Evolutionary conservation across 2,888 invertebrate species (phyloP), one percentile per base, ranked within the genome.

Genomic region (Glyphotaelius pellucidus): DNA sequence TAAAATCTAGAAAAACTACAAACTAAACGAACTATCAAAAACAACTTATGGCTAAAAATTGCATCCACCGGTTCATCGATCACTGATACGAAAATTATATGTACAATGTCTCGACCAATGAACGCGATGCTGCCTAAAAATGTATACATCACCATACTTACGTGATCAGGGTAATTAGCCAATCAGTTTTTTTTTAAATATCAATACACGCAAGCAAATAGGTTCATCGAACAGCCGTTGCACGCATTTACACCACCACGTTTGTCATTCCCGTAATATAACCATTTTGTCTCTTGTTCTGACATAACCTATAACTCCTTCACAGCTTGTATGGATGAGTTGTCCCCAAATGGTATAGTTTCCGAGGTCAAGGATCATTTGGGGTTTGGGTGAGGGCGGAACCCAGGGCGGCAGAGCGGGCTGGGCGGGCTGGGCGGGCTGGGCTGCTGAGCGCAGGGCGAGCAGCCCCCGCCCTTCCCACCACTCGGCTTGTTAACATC

Each of bases 401-500:
- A 25, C 67, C 25, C 67, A 67, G 25, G 35, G 25, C 83, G 83
- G 31, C 35, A 25, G 7, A 2, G n/a, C 25, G 35, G 83, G 9
- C 83, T 19, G 19, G 11, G 15, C 81, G 31, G 38, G 15, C 14
- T 11, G 14, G 25, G 81, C 81, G 32, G 11, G 19, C 35, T 35
- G 30, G 35, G n/a, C n/a, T n/a, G 5, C 30, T 9, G 3, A 19
- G 15, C 81, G 32, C 7, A 25, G 32, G 32, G 14, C 81, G 32
- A 31, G 81, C 25, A 32, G 83, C 83, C 86, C 42, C 38, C 86
- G 42, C 32, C 38, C n/a, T 42, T 4, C n/a, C 85, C 86, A 30
- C 14, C 30, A 47, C 86, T 30, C 30, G 42, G 86, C 38, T 86
- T 35, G 42, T 86, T 86, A 86, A 86, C 42, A 86, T 38, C 42